Percentiles rank a stretch among this genome's conserved stretches.
phyloP scores from a whole-genome alignment of 2,888 invertebrate genomes.

The Camptogramma bilineatum region DNA sequence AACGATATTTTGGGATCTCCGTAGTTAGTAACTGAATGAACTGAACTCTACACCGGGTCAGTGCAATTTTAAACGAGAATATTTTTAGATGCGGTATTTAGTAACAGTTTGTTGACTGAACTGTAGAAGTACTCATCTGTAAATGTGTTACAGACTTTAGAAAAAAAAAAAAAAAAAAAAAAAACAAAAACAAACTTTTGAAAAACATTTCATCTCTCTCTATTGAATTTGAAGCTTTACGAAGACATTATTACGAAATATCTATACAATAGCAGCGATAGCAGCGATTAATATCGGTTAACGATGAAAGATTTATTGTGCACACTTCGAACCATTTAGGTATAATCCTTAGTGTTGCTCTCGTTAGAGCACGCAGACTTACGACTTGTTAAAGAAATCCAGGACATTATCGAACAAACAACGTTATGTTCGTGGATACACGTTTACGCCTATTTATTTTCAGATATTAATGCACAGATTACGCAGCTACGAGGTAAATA shows the following conservation, averaged over 20 bases:
- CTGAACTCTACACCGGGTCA: conserved; percentile 38
- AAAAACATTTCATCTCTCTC: too few relatives aligned
- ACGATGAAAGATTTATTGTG: conserved; percentile 22
- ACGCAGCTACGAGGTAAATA: conserved; percentile 61
- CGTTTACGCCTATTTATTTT: conserved; percentile 55
- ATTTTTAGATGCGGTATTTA: conserved; percentile 45
- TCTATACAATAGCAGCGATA: neutral
- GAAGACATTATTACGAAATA: neutral
- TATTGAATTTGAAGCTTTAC: neutral
- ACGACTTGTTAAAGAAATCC: conserved; percentile 44
- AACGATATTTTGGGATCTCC: conserved; percentile 70
- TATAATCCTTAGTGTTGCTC: conserved; percentile 31
- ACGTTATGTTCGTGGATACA: conserved; percentile 50
- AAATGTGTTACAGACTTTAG: neutral
- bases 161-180: neutral
- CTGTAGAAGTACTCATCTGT: neutral
- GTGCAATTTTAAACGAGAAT: conserved; percentile 43
- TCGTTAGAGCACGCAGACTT: conserved; percentile 34
- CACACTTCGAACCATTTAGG: conserved; percentile 14
- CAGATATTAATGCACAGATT: conserved; percentile 66
- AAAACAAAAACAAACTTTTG: too few relatives aligned
- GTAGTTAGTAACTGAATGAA: conserved; percentile 61
- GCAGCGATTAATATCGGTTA: conserved; percentile 22
- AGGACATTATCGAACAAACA: conserved; percentile 57
- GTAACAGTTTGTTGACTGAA: neutral